phyloP scores from a whole-genome alignment of 2,113 vertebrate genomes.

The Scopus umbretta region DNA sequence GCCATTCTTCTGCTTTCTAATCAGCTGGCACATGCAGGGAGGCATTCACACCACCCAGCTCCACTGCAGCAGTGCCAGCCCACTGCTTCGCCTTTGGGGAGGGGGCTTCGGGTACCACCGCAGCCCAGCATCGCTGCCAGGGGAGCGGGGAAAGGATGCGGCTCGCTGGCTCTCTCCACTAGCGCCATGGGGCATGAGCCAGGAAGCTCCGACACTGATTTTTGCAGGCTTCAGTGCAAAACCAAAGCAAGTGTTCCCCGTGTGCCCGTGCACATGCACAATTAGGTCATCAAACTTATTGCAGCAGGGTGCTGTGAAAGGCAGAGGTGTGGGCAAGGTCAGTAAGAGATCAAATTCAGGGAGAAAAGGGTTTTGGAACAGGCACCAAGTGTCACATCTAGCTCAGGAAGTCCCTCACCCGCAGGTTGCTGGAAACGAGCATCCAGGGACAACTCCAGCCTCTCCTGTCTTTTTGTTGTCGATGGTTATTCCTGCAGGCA shows the following conservation, averaged over 20 bases:
- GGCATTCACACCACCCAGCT: background rate
- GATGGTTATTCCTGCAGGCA: background rate
- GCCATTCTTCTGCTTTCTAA: constrained; percentile 73
- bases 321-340: background rate
- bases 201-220: background rate
- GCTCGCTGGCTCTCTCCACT: background rate
- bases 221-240: background rate
- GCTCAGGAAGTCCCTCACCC: background rate
- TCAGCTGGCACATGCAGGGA: constrained; percentile 49
- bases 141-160: background rate
- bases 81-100: background rate
- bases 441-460: background rate
- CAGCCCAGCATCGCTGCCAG: background rate
- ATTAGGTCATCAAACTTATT: background rate
- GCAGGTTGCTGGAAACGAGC: background rate
- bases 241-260: accelerated
- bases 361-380: background rate
- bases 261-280: accelerated
- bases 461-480: background rate
- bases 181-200: accelerated
- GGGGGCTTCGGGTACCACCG: background rate
- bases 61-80: background rate
- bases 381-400: background rate
- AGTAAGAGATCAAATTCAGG: background rate
- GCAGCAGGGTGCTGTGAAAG: background rate